Evolutionary conservation across 2,113 vertebrate species (phyloP).

Genomic region (Plecotus auritus): DNA sequence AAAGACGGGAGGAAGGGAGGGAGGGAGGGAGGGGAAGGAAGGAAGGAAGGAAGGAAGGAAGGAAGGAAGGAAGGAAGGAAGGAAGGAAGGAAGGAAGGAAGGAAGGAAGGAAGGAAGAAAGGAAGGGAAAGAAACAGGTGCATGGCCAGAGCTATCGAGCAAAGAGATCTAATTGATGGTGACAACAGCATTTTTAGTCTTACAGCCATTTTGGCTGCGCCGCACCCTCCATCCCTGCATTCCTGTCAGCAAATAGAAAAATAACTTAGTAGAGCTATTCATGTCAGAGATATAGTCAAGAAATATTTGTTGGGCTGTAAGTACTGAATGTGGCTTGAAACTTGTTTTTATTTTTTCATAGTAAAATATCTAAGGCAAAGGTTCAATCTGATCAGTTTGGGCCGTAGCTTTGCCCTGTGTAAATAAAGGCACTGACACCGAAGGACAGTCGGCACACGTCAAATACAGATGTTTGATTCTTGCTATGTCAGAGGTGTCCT

Average conservation of each 20-base stretch:
- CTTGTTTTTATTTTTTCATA: slow-evolving; percentile 39
- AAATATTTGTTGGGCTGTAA: slow-evolving; percentile 63
- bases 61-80: too few relatives aligned
- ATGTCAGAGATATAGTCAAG: slow-evolving; percentile 52
- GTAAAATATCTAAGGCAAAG: slow-evolving; percentile 40
- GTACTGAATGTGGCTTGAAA: slow-evolving; percentile 20
- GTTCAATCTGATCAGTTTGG: slow-evolving; percentile 45
- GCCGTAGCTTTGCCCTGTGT: slow-evolving; percentile 41
- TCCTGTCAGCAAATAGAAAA: slow-evolving; percentile 66
- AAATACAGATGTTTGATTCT: not conserved
- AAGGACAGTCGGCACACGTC: not conserved
- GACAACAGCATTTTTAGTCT: slow-evolving; percentile 69
- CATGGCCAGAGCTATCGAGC: slow-evolving; percentile 62
- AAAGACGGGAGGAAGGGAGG: too few relatives aligned
- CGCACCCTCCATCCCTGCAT: slow-evolving; percentile 47
- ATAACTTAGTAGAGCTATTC: slow-evolving; percentile 63
- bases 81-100: too few relatives aligned
- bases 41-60: too few relatives aligned
- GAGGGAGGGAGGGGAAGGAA: not conserved
- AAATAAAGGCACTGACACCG: slow-evolving; percentile 33
- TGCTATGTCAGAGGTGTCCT: not conserved
- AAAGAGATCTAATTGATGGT: slow-evolving; percentile 64
- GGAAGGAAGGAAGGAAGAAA: too few relatives aligned
- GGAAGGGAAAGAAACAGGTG: slow-evolving; percentile 67
- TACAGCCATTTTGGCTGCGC: slow-evolving; percentile 69